Evolutionary conservation across 2,888 invertebrate species (phyloP), one percentile per base, ranked within the genome.

Genomic region (Melanchra persicariae): DNA sequence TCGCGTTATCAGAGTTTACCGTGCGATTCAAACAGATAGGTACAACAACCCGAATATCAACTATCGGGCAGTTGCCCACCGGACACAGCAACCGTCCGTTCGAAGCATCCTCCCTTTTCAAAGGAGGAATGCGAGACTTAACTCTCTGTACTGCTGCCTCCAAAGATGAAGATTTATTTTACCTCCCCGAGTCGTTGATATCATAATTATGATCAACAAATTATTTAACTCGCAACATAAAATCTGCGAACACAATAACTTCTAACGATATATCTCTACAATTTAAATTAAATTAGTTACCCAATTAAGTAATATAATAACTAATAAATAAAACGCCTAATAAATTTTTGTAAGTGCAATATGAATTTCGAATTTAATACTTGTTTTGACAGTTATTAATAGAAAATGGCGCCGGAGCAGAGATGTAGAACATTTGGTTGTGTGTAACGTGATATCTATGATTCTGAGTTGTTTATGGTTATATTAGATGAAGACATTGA

Each of bases 351-450:
- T 80, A 52, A 79, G 45, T 75, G 70, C 55, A 59, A 12, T 80
- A 79, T 70, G 67, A 59, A 80, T 79, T 76, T 67, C 40, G 1
- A 67, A 66, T 57, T 80, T 69, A 80, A 62, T 79, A 65, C 45
- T 43, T 80, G 78, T 80, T 79, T 80, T 78, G 81, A 66, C 78
- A 75, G 59, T 66, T 76, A 60, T 60, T 70, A 75, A 66, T 80
- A 78, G 69, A 78, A 74, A 69, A 80, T 78, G 76, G 76, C 70
- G 78, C 54, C n/a, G 24, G 15, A 40, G 43, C 51, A 52, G 74
- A 61, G 77, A 77, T 54, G 47, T 7, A 17, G n/a, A 80, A 77
- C 80, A 80, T 61, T 79, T 77, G 80, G 75, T 68, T 52, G 52
- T 68, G 30, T 52, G 77, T 68, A 77, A 77, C 68, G 37, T 55